Evolutionary conservation across 2,797 vertebrate genomes (phyloP), one percentile per base, ranked within the genome.

Genomic region (Muscicapa striata): DNA sequence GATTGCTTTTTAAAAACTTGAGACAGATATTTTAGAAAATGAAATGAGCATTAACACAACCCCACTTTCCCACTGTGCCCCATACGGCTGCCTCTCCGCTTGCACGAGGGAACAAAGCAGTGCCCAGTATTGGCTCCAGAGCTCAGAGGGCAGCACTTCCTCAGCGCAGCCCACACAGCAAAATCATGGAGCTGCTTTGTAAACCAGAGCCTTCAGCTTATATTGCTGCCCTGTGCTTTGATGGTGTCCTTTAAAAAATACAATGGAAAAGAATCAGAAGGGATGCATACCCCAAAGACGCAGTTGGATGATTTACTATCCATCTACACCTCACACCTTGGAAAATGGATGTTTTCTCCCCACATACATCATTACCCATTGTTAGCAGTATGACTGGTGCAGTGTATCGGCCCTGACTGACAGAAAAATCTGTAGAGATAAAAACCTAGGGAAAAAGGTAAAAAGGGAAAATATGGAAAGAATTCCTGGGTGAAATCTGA

Each of bases 51-150:
- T 62, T 20, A 57, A 20, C 14, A 61, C 29, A 54, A 40, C 22
- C 29, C 27, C n/a, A 63, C 46, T 34, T 72, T 40, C 18, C 5
- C 2, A 12, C 52, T 26, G 43, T 45, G 58, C n/a, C 43, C 54
- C 55, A 26, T 59, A 43, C 64, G 59, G 34, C 68, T 67, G 64
- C 45, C 38, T 3, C 20, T 52, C 55, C 0, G 1, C 15, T 32
- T 14, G 18, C 0, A 0, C 5, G 64, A 48, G 57, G 46, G 62
- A 58, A n/a, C 15, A 13, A 52, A 57, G n/a, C 0, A 1, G 58
- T 38, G 58, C 48, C 30, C 49, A 11, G 22, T 4, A 30, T 17
- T 0, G 0, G 64, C 36, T 36, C 32, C 34, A 8, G 0, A 1
- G 58, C 30, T 72, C 3, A 0, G 52, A 22, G 32, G 36, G 52